Base-by-base conservation (phyloP, 2,888 invertebrate genomes). In the Blera fallax region DNA sequence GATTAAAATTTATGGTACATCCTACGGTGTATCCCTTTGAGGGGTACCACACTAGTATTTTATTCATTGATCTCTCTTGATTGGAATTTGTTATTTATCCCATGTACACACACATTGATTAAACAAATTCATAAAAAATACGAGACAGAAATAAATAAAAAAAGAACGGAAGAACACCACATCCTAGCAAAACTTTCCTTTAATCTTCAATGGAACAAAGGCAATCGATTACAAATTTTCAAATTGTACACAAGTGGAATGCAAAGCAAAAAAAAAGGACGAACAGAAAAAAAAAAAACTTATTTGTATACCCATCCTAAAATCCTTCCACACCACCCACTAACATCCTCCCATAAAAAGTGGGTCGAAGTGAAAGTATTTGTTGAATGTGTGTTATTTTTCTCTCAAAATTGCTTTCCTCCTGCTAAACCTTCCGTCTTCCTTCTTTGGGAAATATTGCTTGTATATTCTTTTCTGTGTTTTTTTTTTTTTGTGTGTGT, bases 361-460 rank as follows among this genome's bases (percentile, higher is more conserved):
- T 65, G 27, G 43, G 52, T 52, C 40, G 29, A 18, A 50, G 40
- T 11, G 52, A 43, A 40, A 37, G 18, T 60, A 69, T 58, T 67
- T 50, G 43, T 69, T 77, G 56, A 56, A 76, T 76, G 56, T 64
- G 18, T 65, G 24, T 37, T 67, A 18, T 48, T 58, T 65, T 58
- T 27, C 48, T 65, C 11, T 21, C 4, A 11, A 72, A 72, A 48
- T 48, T 32, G 43, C 54, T 52, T 32, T 14, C 45, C 24, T 27
- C 24, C 16, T 8, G 50, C 34, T 14, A 18, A 24, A 40, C 60
- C 27, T n/a, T 29, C 27, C 27, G n/a, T 27, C 11, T 24, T 1
- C 18, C 16, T 16, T 27, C 24, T 67, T 21, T 24, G 10, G 7
- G 6, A 14, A 62, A 54, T 64, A 64, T 45, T 45, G 74, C 54